A percentile compares a stretch with the other conserved stretches of the same genome.
These are phyloP conservation scores for Drosophila cardini DNA, from an alignment of 1,140 invertebrate species.

Conservation along the genomic window DNA sequence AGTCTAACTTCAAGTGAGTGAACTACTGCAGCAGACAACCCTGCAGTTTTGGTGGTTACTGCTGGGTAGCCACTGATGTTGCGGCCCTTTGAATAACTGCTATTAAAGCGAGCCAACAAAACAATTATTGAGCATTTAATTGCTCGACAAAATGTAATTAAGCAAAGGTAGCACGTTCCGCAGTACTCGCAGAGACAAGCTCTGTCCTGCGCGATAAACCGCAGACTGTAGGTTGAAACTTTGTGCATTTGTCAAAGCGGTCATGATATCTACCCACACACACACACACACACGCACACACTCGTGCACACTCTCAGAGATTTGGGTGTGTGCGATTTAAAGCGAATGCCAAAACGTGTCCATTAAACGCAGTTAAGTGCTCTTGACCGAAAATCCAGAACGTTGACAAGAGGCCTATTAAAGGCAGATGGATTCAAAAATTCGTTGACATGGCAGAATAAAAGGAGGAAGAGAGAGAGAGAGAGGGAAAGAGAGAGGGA, in stretches of 20 bases:
- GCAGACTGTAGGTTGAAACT: constrained; percentile 42
- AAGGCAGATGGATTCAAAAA: constrained; percentile 42
- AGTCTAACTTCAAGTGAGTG: too few species aligned
- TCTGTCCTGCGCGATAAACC: constrained; percentile 57
- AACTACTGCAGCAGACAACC: neutral
- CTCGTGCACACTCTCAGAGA: neutral
- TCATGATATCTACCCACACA: constrained; percentile 21
- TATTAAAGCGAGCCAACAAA: constrained; percentile 76
- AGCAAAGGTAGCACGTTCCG: constrained; percentile 74
- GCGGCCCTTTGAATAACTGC: constrained; percentile 74
- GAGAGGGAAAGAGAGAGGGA: too few species aligned
- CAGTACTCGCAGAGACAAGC: constrained; percentile 13
- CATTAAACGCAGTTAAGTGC: constrained; percentile 50
- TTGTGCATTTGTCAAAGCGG: constrained; percentile 45
- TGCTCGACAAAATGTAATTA: constrained; percentile 82
- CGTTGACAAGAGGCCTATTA: constrained; percentile 48
- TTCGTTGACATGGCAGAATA: constrained; percentile 40
- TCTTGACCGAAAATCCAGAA: constrained; percentile 14
- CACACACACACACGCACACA: neutral
- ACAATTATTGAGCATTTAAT: constrained; percentile 83
- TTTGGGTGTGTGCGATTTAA: constrained; percentile 26
- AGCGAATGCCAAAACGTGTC: constrained; percentile 32
- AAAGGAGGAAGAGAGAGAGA: too few species aligned
- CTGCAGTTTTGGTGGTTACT: too few species aligned
- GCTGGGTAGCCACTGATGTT: constrained; percentile 13